A percentile compares a stretch with the other conserved stretches of the same genome.
Conservation (phyloP, 2,113 vertebrate genomes). For the Callipepla squamata region DNA sequence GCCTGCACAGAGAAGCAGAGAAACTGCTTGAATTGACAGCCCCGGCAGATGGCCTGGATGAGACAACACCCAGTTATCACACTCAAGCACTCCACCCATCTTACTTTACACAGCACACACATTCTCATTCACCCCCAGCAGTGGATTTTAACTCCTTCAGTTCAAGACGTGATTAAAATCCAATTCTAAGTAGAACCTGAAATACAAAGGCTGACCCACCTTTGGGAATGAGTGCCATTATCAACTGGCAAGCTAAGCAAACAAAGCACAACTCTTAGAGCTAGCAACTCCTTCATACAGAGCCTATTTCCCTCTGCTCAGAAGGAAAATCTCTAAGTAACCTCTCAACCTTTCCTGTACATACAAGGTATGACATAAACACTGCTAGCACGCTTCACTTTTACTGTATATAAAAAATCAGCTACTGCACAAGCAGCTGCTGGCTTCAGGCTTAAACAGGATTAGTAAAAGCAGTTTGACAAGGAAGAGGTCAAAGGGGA, state of each 20-base stretch:
- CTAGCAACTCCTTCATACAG: neutral
- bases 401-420: neutral
- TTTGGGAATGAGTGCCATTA: neutral
- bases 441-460: neutral
- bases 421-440: neutral
- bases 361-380: neutral
- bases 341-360: neutral
- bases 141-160: neutral
- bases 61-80: neutral
- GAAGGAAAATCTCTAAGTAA: neutral
- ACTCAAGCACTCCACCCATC: neutral
- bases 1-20: conserved; percentile 72
- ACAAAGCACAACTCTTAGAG: rapidly evolving
- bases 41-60: rapidly evolving
- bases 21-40: neutral
- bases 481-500: neutral
- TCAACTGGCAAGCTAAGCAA: neutral
- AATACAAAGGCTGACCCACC: neutral
- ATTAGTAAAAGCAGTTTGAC: conserved; percentile 14
- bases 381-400: neutral
- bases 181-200: neutral
- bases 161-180: neutral
- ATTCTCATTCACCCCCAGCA: neutral
- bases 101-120: neutral
- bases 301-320: neutral